Percentiles rank a stretch among this genome's conserved stretches.
Conservation (phyloP, 2,797 vertebrate species). For the Brachyrhaphis roseni region DNA sequence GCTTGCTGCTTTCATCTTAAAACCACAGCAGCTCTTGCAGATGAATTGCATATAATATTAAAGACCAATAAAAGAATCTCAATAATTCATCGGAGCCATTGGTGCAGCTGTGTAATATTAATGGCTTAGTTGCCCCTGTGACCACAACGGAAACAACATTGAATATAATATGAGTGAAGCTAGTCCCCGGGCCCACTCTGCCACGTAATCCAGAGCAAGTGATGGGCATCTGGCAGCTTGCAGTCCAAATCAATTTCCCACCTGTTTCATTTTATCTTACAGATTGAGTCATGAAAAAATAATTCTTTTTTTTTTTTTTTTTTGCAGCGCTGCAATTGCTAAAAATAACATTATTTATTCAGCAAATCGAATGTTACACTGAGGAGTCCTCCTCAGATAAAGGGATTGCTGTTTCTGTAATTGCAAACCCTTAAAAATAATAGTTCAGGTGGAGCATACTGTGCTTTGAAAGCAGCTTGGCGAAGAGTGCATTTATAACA, state of each 20-base stretch:
- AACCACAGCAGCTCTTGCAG: constrained; percentile 57
- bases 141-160: constrained; percentile 66
- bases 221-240: constrained; percentile 62
- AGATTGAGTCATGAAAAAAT: constrained; percentile 77
- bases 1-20: constrained; percentile 46
- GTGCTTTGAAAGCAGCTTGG: constrained; percentile 18
- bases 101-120: constrained; percentile 76
- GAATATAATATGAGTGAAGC: constrained; percentile 68
- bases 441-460: constrained; percentile 16
- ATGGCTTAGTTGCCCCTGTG: constrained; percentile 68
- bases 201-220: constrained; percentile 49
- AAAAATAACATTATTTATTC: constrained; percentile 55
- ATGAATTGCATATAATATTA: constrained; percentile 62
- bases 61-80: constrained; percentile 56
- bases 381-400: constrained; percentile 17
- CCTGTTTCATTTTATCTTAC: constrained; percentile 71
- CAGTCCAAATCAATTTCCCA: constrained; percentile 70
- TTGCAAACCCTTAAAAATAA: constrained; percentile 31
- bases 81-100: constrained; percentile 73
- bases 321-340: constrained; percentile 33
- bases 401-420: constrained; percentile 17
- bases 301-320: constrained; percentile 36
- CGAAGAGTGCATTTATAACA: constrained; percentile 7
- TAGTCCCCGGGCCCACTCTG: constrained; percentile 37
- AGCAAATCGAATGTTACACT: constrained; percentile 47